Evolutionary conservation across 64 coral and sea anemone species (phyloP).

Genomic region (Trachythela sp.): DNA sequence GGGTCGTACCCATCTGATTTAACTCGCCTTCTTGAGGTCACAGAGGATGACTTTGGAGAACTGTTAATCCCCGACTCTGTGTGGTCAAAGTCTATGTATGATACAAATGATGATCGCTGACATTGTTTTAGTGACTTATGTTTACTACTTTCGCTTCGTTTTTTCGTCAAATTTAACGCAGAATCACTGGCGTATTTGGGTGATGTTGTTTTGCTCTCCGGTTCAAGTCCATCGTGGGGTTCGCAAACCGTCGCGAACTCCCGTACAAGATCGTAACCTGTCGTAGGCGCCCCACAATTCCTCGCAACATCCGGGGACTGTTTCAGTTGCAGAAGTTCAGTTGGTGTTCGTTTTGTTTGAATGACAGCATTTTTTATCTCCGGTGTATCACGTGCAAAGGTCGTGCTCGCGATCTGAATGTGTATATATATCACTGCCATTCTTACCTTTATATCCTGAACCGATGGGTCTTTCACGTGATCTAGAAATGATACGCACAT

Average conservation of each 20-base stretch:
- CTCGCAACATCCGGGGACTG: background rate
- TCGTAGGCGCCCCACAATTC: background rate
- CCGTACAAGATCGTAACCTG: background rate
- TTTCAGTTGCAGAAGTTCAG: background rate
- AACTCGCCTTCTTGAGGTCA: background rate
- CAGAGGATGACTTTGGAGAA: background rate
- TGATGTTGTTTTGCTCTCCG: background rate
- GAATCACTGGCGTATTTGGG: background rate
- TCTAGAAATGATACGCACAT: background rate
- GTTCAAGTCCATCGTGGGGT: background rate
- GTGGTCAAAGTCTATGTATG: background rate
- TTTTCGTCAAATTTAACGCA: background rate
- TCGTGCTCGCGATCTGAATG: background rate
- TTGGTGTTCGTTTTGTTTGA: background rate
- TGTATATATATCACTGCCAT: background rate
- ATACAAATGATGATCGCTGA: background rate
- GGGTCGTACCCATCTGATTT: slow-evolving; percentile 4
- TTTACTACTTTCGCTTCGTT: background rate
- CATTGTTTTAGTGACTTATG: background rate
- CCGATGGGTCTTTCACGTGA: background rate
- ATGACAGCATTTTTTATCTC: background rate
- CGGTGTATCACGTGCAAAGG: slow-evolving; percentile 3
- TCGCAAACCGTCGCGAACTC: slow-evolving; percentile 6
- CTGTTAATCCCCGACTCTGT: background rate
- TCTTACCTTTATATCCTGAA: background rate